These are phyloP conservation scores for Taxidea taxus DNA, from an alignment of 2,113 vertebrate species.

Conservation along the genomic window DNA sequence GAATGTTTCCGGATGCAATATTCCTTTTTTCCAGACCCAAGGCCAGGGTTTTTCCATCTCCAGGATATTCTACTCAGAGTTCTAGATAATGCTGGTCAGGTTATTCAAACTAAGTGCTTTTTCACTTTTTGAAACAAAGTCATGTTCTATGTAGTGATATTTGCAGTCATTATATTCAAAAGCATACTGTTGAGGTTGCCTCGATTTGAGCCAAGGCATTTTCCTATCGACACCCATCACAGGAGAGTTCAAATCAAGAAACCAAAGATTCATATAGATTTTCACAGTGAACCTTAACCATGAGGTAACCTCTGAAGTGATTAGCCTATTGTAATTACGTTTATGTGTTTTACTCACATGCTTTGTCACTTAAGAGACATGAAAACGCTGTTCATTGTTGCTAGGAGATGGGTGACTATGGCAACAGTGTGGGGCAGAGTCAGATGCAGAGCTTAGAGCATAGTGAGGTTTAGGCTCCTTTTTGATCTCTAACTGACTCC, in stretches of 20 bases:
- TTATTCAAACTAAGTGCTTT: conserved; percentile 23
- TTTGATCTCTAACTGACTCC: conserved; percentile 63
- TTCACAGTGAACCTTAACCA: neutral
- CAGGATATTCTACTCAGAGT: neutral
- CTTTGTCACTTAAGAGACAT: conserved; percentile 56
- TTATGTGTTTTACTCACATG: conserved; percentile 11
- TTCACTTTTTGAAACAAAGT: conserved; percentile 3
- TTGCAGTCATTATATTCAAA: neutral
- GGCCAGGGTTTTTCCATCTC: neutral
- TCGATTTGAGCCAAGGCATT: conserved; percentile 19
- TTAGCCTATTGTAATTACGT: conserved; percentile 15
- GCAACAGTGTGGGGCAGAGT: conserved; percentile 66
- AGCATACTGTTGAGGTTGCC: neutral
- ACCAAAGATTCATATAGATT: neutral
- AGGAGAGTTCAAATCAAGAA: neutral
- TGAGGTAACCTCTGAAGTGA: conserved; percentile 11
- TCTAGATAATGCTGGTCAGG: neutral
- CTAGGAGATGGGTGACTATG: conserved; percentile 78
- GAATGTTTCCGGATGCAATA: conserved; percentile 6
- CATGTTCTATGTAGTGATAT: neutral
- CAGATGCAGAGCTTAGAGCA: conserved; percentile 60
- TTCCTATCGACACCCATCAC: neutral
- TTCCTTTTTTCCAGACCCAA: conserved; percentile 6
- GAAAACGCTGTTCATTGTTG: conserved; percentile 66
- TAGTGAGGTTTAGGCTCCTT: conserved; percentile 29